Evolutionary conservation across 2,888 invertebrate genomes (phyloP), one percentile per base, ranked within the genome.

Genomic region (Cosmia pyralina): DNA sequence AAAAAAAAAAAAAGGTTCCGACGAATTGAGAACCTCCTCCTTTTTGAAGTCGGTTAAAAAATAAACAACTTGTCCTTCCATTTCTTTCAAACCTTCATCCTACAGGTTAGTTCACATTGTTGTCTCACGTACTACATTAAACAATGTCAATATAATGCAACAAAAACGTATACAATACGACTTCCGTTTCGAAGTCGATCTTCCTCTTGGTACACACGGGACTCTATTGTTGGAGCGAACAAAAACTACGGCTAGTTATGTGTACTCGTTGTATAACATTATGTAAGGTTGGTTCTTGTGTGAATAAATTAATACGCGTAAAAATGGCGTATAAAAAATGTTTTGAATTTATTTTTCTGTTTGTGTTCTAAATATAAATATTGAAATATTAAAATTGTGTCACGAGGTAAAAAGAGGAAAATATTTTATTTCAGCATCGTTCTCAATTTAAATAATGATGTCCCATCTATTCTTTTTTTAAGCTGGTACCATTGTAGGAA

Each of bases 141-240:
- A 87, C 85, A 88, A 87, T 83, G 83, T 82, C 83, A 89, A 89
- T 86, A 84, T 85, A 83, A 81, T 83, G 83, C 84, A 88, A 87
- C 85, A 88, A 88, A 88, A 87, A 84, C 85, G 79, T 76, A 82
- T 77, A 90, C 90, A 92, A 92, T 90, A 85, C 84, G 60, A 81
- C 88, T 91, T 92, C 92, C 92, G 89, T 76, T 85, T 77, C 80
- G 65, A 81, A 84, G 88, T 87, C 88, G 75, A 88, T 89, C 84
- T 89, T 89, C 86, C 83, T 87, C 85, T 83, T 87, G 87, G 88
- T 88, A 88, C 85, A 80, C 87, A 83, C 67, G 77, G 79, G 79
- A 79, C 65, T 59, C 57, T 60, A 89, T 90, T 91, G 92, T 91
- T 86, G 68, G 60, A 55, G n/a, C 46, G 70, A 85, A 88, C 84